A percentile compares a stretch with the other conserved stretches of the same genome.
Evolutionary conservation across 2,797 vertebrate genomes (phyloP).

Genomic region (Macropodus opercularis): DNA sequence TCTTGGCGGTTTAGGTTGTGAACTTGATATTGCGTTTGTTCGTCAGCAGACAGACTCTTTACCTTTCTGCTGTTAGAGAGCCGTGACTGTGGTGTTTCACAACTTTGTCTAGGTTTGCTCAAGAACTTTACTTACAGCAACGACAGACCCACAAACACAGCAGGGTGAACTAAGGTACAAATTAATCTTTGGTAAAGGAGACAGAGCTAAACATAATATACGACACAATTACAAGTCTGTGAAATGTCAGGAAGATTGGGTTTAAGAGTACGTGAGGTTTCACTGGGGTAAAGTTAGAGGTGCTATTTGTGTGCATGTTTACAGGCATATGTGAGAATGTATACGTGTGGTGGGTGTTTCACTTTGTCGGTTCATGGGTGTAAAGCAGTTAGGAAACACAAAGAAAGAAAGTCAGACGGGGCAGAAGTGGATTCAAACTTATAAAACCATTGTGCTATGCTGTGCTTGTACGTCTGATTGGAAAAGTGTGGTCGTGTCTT

Average conservation of each 20-base stretch:
- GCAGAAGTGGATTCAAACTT: neutral
- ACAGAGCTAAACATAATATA: neutral
- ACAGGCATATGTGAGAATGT: neutral
- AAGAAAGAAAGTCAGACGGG: neutral
- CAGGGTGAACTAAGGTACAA: neutral
- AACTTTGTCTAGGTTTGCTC: neutral
- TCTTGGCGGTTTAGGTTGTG: neutral
- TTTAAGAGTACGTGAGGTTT: conserved; percentile 1
- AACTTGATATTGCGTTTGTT: neutral
- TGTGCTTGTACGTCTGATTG: neutral
- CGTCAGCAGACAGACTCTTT: conserved; percentile 4
- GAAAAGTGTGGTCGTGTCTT: neutral
- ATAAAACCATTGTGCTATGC: neutral
- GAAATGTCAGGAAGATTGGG: neutral
- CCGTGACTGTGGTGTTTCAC: neutral
- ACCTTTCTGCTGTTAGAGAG: conserved; percentile 3
- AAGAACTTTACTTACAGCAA: neutral
- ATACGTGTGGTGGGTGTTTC: conserved; percentile 9
- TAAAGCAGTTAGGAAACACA: neutral
- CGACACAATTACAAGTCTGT: neutral
- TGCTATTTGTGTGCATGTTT: conserved; percentile 16
- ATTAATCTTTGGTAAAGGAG: neutral
- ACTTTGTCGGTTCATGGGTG: neutral
- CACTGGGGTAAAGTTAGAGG: conserved; percentile 14
- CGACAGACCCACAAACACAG: neutral